Evolutionary conservation across 2,797 vertebrate species (phyloP).

Genomic region (Novumbra hubbsi): DNA sequence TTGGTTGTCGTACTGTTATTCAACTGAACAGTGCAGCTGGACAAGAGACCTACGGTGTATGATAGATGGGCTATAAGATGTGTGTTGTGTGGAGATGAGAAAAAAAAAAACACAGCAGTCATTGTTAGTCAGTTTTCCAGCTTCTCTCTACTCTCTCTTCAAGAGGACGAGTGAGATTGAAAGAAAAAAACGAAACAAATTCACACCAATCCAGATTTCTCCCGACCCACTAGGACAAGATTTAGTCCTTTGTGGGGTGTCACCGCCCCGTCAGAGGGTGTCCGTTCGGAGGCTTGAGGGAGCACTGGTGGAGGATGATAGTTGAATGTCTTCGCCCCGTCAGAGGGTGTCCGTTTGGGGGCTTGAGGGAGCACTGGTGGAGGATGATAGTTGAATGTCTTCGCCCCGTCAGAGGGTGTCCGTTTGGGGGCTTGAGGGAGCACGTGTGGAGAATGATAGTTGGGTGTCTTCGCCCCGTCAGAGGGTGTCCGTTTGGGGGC

Average conservation of each 20-base stretch:
- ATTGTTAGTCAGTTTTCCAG: neutral
- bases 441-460: too few species aligned
- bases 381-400: slow-evolving; percentile 7
- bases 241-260: slow-evolving; percentile 54
- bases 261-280: slow-evolving; percentile 33
- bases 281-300: slow-evolving; percentile 28
- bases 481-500: slow-evolving; percentile 29
- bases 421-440: too few species aligned
- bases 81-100: slow-evolving; percentile 5
- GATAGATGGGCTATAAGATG: slow-evolving; percentile 1
- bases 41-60: slow-evolving; percentile 20
- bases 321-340: too few species aligned
- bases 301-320: slow-evolving; percentile 24
- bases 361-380: slow-evolving; percentile 29
- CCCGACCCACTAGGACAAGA: slow-evolving; percentile 25
- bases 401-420: too few species aligned
- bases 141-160: neutral
- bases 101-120: slow-evolving; percentile 2
- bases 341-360: too few species aligned
- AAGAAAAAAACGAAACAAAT: slow-evolving; percentile 30
- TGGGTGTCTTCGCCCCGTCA: too few species aligned
- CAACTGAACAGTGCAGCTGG: slow-evolving; percentile 37
- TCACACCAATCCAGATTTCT: slow-evolving; percentile 33
- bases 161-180: neutral
- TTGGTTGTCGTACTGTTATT: slow-evolving; percentile 29